Evolutionary conservation across 2,113 vertebrate genomes (phyloP), one percentile per base, ranked within the genome.

Genomic region (Macrotus californicus): DNA sequence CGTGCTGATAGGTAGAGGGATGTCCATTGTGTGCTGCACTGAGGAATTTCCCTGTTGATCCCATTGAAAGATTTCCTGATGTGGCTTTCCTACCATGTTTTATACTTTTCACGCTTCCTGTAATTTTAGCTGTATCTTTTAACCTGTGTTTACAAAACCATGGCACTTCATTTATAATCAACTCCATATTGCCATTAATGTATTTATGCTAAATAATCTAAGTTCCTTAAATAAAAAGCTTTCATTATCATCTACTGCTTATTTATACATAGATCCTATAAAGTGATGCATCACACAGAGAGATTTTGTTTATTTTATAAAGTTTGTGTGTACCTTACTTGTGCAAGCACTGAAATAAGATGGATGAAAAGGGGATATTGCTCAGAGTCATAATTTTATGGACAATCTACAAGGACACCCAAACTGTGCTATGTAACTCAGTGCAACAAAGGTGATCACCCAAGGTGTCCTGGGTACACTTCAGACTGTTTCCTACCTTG

Each of bases 401-500:
- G 93, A 79, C 52, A 70, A 73, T 75, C 92, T 96, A 85, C 46
- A 85, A 87, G 69, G 26, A 80, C 88, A 54, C 59, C 59, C 54
- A 87, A 76, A 77, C 69, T 86, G 52, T 84, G 67, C 86, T 83
- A 36, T 59, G 79, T 86, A 82, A 85, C 59, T 96, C 75, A 85
- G 48, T 13, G n/a, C 90, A 94, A 82, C 0, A 88, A 79, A 97
- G 24, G 36, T 75, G 34, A 24, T 36, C 72, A 54, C 75, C 66
- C 36, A 34, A 54, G 39, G 72, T 94, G 96, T 94, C 92, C 85
- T 76, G 66, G 41, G 19, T 24, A 54, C 56, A 85, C 67, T 66
- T 85, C 39, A 67, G 2, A 59, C 26, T 89, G 56, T 66, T 69
- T 91, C 90, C 82, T 83, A 50, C 54, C 85, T 94, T 75, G 92